These are phyloP conservation scores for Thalpophila matura DNA, from an alignment of 2,888 invertebrate species.

Conservation along the genomic window DNA sequence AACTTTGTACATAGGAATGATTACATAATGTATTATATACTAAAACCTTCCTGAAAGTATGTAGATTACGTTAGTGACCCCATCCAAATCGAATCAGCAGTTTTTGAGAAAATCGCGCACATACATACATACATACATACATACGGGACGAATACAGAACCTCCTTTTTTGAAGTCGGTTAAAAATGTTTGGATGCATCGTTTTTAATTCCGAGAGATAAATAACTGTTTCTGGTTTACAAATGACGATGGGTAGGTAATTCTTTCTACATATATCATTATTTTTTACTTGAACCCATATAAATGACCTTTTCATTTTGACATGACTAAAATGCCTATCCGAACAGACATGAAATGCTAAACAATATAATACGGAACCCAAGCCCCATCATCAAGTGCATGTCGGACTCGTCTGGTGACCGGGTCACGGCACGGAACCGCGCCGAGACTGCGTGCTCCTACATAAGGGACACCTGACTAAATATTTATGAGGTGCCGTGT, in stretches of 20 bases:
- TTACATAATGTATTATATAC: no score
- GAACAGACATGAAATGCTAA: neutral
- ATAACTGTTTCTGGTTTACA: neutral
- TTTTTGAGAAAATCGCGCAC: no score
- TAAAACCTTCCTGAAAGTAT: no score
- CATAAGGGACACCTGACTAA: slow-evolving; percentile 62
- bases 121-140: no score
- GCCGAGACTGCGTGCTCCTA: slow-evolving; percentile 47
- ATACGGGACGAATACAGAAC: no score
- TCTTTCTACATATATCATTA: no score
- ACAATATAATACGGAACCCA: slow-evolving; percentile 49
- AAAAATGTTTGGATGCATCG: neutral
- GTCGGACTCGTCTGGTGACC: slow-evolving; percentile 78
- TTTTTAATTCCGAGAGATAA: neutral
- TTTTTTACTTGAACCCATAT: no score
- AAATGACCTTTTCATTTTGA: neutral
- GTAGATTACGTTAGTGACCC: no score
- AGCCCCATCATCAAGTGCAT: slow-evolving; percentile 56
- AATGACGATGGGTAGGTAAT: no score
- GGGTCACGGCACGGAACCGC: slow-evolving; percentile 84
- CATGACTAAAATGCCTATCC: neutral
- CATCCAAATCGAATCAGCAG: no score
- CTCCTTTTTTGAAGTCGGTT: no score
- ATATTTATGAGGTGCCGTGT: slow-evolving; percentile 56
- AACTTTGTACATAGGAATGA: no score